phyloP scores from a whole-genome alignment of 2,113 vertebrate species.

The Caretta caretta region DNA sequence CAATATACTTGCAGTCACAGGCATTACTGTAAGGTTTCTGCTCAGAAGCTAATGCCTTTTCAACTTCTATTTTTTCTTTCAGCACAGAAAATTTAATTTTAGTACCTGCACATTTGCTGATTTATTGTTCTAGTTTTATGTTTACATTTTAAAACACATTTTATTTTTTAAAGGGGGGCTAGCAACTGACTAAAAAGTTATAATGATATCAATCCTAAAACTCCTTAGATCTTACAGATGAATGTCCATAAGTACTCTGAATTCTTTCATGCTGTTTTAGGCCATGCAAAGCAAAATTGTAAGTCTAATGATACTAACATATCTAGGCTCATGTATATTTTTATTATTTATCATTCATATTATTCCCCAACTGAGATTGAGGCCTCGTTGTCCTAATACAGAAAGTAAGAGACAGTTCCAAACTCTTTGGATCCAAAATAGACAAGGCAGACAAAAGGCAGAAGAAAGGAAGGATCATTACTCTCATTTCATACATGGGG shows the following conservation, averaged over 20 bases:
- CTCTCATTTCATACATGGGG: not conserved
- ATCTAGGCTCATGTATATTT: not conserved
- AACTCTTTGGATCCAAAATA: not conserved
- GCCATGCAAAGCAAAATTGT: not conserved
- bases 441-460: not conserved
- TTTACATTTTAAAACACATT: slow-evolving; percentile 10
- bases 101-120: slow-evolving; percentile 31
- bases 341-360: not conserved
- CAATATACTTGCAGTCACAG: slow-evolving; percentile 27
- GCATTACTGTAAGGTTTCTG: slow-evolving; percentile 46
- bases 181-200: not conserved
- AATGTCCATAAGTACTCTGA: not conserved
- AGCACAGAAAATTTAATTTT: slow-evolving; percentile 57
- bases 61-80: slow-evolving; percentile 49
- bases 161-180: not conserved
- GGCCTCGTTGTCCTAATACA: not conserved
- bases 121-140: fast-evolving
- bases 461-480: not conserved
- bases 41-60: slow-evolving; percentile 64
- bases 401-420: not conserved
- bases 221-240: not conserved
- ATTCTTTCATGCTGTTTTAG: not conserved
- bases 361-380: not conserved
- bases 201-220: not conserved
- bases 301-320: not conserved